phyloP scores from a whole-genome alignment of 2,113 vertebrate genomes.

The Galbula dea region DNA sequence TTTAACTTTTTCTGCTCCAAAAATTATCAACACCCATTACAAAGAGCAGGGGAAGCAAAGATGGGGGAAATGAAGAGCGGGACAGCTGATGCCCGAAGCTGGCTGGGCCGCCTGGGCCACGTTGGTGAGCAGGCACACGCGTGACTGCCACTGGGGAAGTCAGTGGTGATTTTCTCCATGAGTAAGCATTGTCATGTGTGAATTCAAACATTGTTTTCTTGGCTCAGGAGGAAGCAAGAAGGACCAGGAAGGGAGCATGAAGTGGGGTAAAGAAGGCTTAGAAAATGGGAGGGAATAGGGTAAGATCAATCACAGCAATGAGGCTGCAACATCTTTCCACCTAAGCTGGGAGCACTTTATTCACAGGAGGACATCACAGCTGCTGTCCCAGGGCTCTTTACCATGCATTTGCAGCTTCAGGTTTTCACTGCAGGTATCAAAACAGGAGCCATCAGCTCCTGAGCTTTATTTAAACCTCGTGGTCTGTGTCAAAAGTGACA shows the following conservation, averaged over 20 bases:
- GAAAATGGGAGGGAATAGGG: neutral
- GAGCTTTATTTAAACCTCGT: neutral
- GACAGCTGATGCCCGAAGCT: neutral
- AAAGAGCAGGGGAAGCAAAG: neutral
- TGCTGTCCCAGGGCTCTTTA: neutral
- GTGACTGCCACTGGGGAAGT: neutral
- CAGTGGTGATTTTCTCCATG: slow-evolving; percentile 10
- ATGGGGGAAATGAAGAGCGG: accelerated
- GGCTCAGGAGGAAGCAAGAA: neutral
- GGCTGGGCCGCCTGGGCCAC: accelerated
- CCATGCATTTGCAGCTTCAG: neutral
- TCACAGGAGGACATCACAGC: accelerated
- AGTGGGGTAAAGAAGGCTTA: neutral
- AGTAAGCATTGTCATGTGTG: neutral
- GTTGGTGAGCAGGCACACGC: neutral
- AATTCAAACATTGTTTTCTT: neutral
- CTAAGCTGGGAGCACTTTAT: neutral
- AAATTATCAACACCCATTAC: accelerated
- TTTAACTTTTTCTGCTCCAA: neutral
- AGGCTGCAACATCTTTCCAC: neutral
- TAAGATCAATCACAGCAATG: neutral
- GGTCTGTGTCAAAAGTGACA: neutral
- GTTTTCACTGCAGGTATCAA: neutral
- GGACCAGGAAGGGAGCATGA: neutral
- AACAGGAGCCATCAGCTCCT: neutral